Conservation (phyloP, 2,888 invertebrate genomes). For the Alviniconcha strummeri region DNA sequence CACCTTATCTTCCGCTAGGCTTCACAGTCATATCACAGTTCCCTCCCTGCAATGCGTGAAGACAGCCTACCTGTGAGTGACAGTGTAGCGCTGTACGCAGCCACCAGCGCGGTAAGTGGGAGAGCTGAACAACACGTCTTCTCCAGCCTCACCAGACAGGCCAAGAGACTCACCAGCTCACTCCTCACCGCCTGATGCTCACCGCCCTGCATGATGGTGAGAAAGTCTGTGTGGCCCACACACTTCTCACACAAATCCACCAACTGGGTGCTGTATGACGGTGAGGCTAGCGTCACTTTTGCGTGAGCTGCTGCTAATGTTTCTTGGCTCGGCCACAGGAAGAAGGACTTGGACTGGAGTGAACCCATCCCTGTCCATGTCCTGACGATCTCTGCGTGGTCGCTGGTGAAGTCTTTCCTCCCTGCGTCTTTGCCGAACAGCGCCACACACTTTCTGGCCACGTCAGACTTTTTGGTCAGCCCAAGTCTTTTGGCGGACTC, state of each 20-base stretch:
- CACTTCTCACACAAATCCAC: conserved; percentile 57
- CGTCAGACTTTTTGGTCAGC: background rate
- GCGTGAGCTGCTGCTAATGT: background rate
- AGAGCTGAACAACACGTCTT: conserved; percentile 80
- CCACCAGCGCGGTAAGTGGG: conserved; percentile 85
- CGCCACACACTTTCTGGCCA: background rate
- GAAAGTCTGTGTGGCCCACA: conserved; percentile 60
- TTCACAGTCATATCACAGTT: no score
- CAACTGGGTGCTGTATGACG: conserved; percentile 35
- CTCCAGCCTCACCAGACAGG: conserved; percentile 78
- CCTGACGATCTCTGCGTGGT: background rate
- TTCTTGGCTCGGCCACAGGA: background rate
- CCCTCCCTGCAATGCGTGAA: no score
- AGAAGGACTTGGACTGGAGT: background rate
- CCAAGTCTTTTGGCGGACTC: background rate
- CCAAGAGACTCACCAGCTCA: conserved; percentile 22
- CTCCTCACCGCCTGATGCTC: conserved; percentile 43
- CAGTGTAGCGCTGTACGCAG: conserved; percentile 86
- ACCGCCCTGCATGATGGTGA: conserved; percentile 58
- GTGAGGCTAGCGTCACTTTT: conserved; percentile 34
- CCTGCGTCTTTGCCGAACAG: background rate
- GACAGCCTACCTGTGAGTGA: conserved; percentile 74
- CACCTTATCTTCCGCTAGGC: no score
- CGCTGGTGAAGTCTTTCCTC: background rate
- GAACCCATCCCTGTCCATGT: background rate